phyloP scores from a whole-genome alignment of 2,113 vertebrate genomes.

The Sinocyclocheilus anophthalmus region DNA sequence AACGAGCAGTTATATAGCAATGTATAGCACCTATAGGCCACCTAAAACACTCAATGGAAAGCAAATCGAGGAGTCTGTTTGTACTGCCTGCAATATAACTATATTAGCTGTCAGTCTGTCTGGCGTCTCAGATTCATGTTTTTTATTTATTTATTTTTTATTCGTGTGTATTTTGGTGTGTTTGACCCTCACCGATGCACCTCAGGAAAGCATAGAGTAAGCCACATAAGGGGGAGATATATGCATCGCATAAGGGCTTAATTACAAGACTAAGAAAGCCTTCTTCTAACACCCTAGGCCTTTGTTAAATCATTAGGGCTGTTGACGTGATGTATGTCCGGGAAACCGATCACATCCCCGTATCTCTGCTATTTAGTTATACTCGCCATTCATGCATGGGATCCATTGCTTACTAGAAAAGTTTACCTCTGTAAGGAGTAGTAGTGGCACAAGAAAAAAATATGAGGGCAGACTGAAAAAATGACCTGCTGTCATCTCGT shows the following conservation, averaged over 20 bases:
- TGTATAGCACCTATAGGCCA: background rate
- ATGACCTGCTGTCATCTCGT: no score
- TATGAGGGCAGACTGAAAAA: background rate
- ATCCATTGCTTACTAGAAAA: conserved; percentile 13
- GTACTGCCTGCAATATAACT: conserved; percentile 33
- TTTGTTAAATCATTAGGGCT: conserved; percentile 56
- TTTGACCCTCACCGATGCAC: conserved; percentile 71
- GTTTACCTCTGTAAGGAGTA: conserved; percentile 1
- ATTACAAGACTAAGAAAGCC: conserved; percentile 74
- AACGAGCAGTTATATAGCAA: conserved; percentile 19
- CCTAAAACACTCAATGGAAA: background rate
- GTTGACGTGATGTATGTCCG: conserved; percentile 62
- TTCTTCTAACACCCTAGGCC: conserved; percentile 68
- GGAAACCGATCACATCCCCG: conserved; percentile 49
- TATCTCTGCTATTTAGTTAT: conserved; percentile 19
- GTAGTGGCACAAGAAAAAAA: background rate
- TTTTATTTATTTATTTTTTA: background rate
- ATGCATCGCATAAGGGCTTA: conserved; percentile 81
- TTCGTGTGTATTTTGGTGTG: background rate
- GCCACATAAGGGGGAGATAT: conserved; percentile 60
- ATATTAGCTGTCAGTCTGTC: conserved; percentile 50
- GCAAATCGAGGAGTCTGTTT: background rate
- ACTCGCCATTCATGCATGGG: background rate
- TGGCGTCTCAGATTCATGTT: conserved; percentile 10
- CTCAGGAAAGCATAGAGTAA: conserved; percentile 78